Conservation (phyloP, 2,113 vertebrate species). For the Leptobrachium ailaonicum region DNA sequence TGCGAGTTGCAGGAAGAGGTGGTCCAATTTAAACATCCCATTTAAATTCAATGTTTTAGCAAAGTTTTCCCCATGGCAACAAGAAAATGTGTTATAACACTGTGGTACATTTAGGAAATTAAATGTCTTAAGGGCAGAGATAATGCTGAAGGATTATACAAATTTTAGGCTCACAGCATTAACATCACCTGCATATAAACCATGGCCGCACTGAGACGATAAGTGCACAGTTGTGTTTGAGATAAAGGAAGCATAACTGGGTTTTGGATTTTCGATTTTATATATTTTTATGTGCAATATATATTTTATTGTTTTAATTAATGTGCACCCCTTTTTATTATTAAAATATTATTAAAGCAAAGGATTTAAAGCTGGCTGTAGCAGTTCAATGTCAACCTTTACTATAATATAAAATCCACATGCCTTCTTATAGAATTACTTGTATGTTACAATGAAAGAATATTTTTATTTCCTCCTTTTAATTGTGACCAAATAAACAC, state of each 20-base stretch:
- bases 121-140: slow-evolving; percentile 33
- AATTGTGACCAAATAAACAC: no score
- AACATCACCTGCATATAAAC: slow-evolving; percentile 29
- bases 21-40: slow-evolving; percentile 9
- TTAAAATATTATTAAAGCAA: no score
- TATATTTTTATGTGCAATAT: no score
- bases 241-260: not conserved
- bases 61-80: slow-evolving; percentile 31
- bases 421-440: no score
- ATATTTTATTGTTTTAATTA: no score
- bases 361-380: no score
- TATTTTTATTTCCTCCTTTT: no score
- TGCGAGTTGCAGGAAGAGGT: slow-evolving; percentile 13
- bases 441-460: no score
- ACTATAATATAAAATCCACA: no score
- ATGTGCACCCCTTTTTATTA: no score
- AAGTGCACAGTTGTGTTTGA: slow-evolving; percentile 3
- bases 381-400: no score
- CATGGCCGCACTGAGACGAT: not conserved
- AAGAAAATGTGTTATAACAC: slow-evolving; percentile 25
- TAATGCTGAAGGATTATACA: slow-evolving; percentile 19
- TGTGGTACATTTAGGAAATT: slow-evolving; percentile 32
- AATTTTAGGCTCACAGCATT: slow-evolving; percentile 16
- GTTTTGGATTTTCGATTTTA: no score
- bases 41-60: slow-evolving; percentile 16